Percentiles rank a stretch among this genome's conserved stretches.
Conservation (phyloP, 1,140 invertebrate genomes). For the Drosophila arawakana region DNA sequence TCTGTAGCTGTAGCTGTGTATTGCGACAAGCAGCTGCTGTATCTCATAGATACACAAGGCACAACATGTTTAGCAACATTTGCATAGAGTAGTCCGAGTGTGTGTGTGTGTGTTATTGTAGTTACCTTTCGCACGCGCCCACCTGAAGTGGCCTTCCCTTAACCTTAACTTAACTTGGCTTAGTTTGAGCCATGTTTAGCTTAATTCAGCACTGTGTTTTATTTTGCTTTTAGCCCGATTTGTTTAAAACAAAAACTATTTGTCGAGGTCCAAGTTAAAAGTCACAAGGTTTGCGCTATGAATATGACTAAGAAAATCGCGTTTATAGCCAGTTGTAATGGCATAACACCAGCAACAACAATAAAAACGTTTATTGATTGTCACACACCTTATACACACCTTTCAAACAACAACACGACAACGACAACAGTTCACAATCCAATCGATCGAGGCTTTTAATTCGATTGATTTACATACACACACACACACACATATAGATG, state of each 20-base stretch:
- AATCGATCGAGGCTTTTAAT: constrained; percentile 3
- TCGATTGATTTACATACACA: constrained; percentile 22
- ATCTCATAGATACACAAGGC: constrained; percentile 30
- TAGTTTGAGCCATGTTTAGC: constrained; percentile 18
- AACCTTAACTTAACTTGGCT: constrained; percentile 39
- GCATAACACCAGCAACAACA: constrained; percentile 1
- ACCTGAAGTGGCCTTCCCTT: constrained; percentile 49
- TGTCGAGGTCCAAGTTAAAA: constrained; percentile 26
- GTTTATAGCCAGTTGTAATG: not conserved
- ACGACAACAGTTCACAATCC: constrained; percentile 4
- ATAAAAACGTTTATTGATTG: constrained; percentile 18
- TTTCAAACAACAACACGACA: not conserved
- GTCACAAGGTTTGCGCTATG: constrained; percentile 28
- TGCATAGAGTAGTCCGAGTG: constrained; percentile 33
- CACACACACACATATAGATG: not conserved
- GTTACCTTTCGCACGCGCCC: constrained; percentile 45
- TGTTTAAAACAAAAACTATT: constrained; percentile 7
- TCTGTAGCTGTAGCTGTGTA: constrained; percentile 12
- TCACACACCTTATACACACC: constrained; percentile 1
- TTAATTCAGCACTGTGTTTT: not conserved
- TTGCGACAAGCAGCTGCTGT: constrained; percentile 37
- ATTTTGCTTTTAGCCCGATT: not conserved
- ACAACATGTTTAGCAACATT: constrained; percentile 44
- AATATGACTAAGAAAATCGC: constrained; percentile 24
- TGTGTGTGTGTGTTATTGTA: not conserved